A percentile compares a stretch with the other conserved stretches of the same genome.
Evolutionary conservation across 2,113 vertebrate species (phyloP).

Genomic region (Scatophagus argus): DNA sequence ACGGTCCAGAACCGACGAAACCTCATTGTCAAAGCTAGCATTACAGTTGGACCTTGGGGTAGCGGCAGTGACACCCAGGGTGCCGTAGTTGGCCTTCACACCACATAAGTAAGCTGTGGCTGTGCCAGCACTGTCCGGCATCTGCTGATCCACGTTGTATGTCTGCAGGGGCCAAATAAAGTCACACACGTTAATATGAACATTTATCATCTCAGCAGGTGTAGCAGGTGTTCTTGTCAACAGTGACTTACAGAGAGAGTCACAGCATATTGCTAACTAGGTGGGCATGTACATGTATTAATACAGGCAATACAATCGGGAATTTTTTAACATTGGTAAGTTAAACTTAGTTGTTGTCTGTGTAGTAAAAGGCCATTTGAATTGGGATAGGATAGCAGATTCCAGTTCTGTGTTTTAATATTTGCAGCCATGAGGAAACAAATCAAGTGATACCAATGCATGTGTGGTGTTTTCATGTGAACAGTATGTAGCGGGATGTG

Average conservation of each 20-base stretch:
- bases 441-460: no score
- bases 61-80: conserved; percentile 82
- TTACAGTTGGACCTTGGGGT: conserved; percentile 70
- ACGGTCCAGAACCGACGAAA: conserved; percentile 82
- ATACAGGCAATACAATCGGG: not conserved
- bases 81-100: conserved; percentile 87
- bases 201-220: not conserved
- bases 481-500: not conserved
- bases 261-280: not conserved
- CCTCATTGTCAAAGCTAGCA: conserved; percentile 77
- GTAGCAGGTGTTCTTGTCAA: not conserved
- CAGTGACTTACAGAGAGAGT: not conserved
- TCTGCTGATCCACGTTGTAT: conserved; percentile 87
- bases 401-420: no score
- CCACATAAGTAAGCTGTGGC: conserved; percentile 87
- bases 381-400: not conserved
- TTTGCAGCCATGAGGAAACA: no score
- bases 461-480: not conserved
- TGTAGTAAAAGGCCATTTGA: not conserved
- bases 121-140: conserved; percentile 88
- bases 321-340: not conserved
- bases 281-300: not conserved
- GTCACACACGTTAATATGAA: not conserved
- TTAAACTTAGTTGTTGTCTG: not conserved
- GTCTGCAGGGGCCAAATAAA: conserved; percentile 70